These are phyloP conservation scores for Holothuria scabra DNA, from an alignment of 53 echinoderm and acorn worm species.

Conservation along the genomic window DNA sequence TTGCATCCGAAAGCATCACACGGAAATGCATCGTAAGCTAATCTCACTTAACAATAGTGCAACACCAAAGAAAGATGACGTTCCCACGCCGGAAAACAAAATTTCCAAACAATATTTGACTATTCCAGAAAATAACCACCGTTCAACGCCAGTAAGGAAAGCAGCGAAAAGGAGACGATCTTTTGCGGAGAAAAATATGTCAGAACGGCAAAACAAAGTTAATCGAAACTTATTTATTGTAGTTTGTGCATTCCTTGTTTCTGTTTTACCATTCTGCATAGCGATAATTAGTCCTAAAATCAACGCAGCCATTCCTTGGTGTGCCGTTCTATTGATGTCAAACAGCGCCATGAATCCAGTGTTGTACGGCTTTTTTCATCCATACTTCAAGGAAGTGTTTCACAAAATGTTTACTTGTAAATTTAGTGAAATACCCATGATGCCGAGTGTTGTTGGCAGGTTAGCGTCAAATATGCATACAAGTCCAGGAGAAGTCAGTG, in stretches of 20 bases:
- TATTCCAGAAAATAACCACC: too few relatives aligned
- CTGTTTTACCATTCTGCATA: constrained; percentile 3
- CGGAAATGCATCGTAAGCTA: not conserved
- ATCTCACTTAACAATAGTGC: not conserved
- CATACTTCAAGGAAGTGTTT: not conserved
- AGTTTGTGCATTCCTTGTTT: constrained; percentile 6
- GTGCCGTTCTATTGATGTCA: not conserved
- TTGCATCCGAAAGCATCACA: not conserved
- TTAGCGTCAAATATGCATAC: too few relatives aligned
- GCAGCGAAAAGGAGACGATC: not conserved
- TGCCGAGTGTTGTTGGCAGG: too few relatives aligned
- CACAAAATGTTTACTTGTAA: not conserved
- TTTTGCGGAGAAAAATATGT: not conserved
- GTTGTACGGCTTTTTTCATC: not conserved
- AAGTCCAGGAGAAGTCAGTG: too few relatives aligned
- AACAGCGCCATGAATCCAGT: constrained; percentile 24
- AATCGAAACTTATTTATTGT: constrained; percentile 10
- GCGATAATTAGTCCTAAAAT: not conserved
- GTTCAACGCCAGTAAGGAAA: not conserved
- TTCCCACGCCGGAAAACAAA: too few relatives aligned
- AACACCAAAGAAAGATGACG: too few relatives aligned
- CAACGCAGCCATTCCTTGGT: constrained; percentile 21
- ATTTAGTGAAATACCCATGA: not conserved
- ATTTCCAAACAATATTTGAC: too few relatives aligned
- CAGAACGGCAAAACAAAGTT: not conserved